Conservation (phyloP, 2,888 invertebrate species). For the Drosophila mercatorum region DNA sequence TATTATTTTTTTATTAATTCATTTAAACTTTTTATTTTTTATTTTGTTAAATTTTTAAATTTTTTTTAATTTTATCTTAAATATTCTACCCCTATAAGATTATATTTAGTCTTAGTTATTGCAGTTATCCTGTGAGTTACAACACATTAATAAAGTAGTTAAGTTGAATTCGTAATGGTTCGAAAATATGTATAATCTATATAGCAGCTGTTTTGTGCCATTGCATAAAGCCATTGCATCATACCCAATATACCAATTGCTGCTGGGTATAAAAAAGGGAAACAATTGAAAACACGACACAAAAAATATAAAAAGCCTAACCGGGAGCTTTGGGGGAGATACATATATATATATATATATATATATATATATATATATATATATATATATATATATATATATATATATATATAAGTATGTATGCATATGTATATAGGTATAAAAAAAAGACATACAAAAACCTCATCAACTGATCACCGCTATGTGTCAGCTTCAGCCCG, state of each 20-base stretch:
- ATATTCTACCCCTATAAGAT: not conserved
- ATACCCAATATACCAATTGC: not conserved
- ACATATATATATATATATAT: constrained; percentile 2
- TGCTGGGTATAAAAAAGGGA: constrained; percentile 38
- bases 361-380: constrained; percentile 1
- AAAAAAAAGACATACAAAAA: constrained; percentile 5
- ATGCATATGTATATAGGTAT: not conserved
- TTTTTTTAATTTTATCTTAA: not conserved
- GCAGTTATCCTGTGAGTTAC: not conserved
- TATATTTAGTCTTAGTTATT: not conserved
- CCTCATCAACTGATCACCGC: constrained; percentile 48
- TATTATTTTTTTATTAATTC: not conserved
- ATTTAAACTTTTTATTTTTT: not conserved
- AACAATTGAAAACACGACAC: constrained; percentile 43
- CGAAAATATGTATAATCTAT: not conserved
- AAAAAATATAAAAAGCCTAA: constrained; percentile 14
- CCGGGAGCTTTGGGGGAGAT: constrained; percentile 28
- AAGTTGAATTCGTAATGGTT: not conserved
- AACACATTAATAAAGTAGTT: not conserved
- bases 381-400: constrained; percentile 3
- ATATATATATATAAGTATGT: not conserved
- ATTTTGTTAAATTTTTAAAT: not conserved
- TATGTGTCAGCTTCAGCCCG: constrained; percentile 50
- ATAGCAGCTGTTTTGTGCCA: not conserved
- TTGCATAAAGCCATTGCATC: not conserved